phyloP scores from a whole-genome alignment of 1,140 invertebrate genomes.

The Yoshiicerus persimilis region DNA sequence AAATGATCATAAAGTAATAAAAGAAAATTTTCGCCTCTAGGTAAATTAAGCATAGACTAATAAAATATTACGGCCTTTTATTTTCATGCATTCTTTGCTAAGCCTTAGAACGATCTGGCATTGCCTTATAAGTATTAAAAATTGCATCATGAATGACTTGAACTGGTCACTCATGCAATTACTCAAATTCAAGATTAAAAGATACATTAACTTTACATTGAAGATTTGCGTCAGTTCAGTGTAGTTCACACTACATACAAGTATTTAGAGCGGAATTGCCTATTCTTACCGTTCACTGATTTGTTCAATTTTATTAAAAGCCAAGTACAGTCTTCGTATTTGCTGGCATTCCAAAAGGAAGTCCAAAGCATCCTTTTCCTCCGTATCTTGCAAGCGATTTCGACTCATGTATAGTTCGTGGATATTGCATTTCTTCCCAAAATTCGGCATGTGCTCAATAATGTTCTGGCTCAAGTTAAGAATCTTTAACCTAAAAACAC shows the following conservation, averaged over 20 bases:
- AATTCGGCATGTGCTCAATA: constrained; percentile 46
- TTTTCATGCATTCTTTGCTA: too few species aligned
- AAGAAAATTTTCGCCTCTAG: neutral
- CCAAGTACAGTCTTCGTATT: constrained; percentile 45
- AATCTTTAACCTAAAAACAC: constrained; percentile 41
- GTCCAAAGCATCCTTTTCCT: constrained; percentile 46
- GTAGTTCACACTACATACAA: too few species aligned
- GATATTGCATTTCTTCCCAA: constrained; percentile 43
- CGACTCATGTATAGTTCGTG: constrained; percentile 46
- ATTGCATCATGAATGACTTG: constrained; percentile 53
- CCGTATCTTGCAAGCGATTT: constrained; percentile 46
- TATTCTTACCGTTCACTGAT: constrained; percentile 44
- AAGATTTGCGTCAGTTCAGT: too few species aligned
- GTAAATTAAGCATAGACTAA: neutral
- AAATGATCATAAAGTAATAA: neutral
- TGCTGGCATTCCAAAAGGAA: constrained; percentile 43
- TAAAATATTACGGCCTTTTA: neutral
- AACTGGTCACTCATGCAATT: constrained; percentile 51
- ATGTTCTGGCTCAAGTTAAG: constrained; percentile 49
- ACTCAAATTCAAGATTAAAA: neutral
- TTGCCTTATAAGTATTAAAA: constrained; percentile 71
- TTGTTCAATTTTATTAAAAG: constrained; percentile 49
- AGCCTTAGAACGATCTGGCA: too few species aligned
- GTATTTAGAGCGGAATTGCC: neutral
- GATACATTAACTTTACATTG: neutral